These are phyloP conservation scores for Folsomia candida DNA, from an alignment of 2,888 invertebrate species.

Conservation along the genomic window DNA sequence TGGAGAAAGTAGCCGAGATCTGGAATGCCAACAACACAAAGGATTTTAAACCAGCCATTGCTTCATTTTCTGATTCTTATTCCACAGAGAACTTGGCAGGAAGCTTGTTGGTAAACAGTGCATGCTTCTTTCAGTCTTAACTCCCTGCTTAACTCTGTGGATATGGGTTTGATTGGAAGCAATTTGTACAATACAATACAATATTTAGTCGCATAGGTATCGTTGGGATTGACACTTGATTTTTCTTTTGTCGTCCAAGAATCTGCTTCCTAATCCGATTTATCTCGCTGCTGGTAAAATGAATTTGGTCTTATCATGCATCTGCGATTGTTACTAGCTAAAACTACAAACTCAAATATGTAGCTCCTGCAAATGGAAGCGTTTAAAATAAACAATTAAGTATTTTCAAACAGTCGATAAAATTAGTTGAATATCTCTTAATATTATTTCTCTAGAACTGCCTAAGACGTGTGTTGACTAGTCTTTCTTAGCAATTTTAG, in stretches of 20 bases:
- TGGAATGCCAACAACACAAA: not conserved
- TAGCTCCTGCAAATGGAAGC: too few relatives aligned
- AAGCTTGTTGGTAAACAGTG: slow-evolving; percentile 15
- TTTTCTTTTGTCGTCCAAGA: slow-evolving; percentile 12
- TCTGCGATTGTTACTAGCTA: too few relatives aligned
- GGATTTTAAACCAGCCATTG: not conserved
- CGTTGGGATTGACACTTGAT: slow-evolving; percentile 17
- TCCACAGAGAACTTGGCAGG: slow-evolving; percentile 5
- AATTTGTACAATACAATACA: slow-evolving; percentile 4
- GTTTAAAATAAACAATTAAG: too few relatives aligned
- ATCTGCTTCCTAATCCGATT: slow-evolving; percentile 17
- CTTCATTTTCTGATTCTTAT: slow-evolving; percentile 12
- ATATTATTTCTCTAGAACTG: too few relatives aligned
- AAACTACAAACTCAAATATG: too few relatives aligned
- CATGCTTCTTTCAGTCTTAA: slow-evolving; percentile 1
- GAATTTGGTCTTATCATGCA: too few relatives aligned
- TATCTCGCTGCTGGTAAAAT: too few relatives aligned
- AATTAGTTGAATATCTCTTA: too few relatives aligned
- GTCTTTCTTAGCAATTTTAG: too few relatives aligned
- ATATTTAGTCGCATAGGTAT: not conserved
- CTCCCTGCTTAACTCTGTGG: not conserved
- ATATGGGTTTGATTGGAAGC: not conserved
- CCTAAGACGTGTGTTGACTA: too few relatives aligned
- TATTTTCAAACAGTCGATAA: too few relatives aligned
- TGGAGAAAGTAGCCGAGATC: not conserved